Evolutionary conservation across 2,113 vertebrate species (phyloP).

Genomic region (Catharus fuscescens): DNA sequence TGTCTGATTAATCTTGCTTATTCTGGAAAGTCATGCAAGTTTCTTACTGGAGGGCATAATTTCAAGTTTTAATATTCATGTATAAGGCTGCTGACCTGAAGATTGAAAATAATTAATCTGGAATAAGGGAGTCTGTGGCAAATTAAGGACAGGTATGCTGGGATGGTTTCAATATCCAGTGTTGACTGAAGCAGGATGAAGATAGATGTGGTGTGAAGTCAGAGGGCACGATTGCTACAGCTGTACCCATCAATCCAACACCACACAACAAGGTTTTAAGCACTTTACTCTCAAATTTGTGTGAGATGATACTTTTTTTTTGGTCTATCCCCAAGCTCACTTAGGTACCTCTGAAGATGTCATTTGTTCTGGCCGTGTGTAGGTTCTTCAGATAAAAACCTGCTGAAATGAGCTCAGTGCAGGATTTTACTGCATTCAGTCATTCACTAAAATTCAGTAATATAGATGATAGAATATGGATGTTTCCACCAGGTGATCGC

Average conservation of each 20-base stretch:
- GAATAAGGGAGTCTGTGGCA: neutral
- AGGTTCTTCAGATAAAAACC: neutral
- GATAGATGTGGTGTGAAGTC: neutral
- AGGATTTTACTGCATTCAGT: neutral
- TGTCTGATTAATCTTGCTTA: slow-evolving; percentile 55
- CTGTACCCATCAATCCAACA: neutral
- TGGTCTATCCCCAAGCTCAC: neutral
- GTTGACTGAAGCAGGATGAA: neutral
- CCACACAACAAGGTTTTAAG: neutral
- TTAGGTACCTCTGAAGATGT: neutral
- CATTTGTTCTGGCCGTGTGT: neutral
- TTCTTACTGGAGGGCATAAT: slow-evolving; percentile 45
- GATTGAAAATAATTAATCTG: slow-evolving; percentile 25
- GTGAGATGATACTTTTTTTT: neutral
- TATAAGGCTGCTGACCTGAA: neutral
- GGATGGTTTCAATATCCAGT: neutral
- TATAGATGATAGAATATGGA: too few relatives aligned
- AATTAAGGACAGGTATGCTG: slow-evolving; percentile 14
- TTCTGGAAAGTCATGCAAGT: slow-evolving; percentile 22
- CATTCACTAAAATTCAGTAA: neutral
- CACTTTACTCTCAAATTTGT: neutral
- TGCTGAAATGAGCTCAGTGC: neutral
- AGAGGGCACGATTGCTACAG: neutral
- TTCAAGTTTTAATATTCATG: slow-evolving; percentile 43
- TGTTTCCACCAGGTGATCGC: neutral